Evolutionary conservation across 2,888 invertebrate genomes (phyloP).

Genomic region (Boloria selene): DNA sequence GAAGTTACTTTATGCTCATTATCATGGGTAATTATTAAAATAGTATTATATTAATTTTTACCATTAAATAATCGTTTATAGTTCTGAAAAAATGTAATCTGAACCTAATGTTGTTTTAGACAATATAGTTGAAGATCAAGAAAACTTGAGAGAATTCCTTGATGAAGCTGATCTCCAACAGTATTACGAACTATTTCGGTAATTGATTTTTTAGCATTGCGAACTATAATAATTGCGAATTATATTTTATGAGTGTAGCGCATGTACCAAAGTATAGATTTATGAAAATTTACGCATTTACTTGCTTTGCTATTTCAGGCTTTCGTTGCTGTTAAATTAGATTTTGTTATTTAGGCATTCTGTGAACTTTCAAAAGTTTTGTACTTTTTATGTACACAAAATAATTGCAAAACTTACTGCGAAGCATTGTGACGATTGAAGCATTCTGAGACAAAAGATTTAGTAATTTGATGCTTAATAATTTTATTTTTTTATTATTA

Average conservation of each 20-base stretch:
- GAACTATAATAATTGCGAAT: slow-evolving; percentile 21
- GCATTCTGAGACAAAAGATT: too few relatives aligned
- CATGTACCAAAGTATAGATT: slow-evolving; percentile 24
- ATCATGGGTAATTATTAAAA: too few relatives aligned
- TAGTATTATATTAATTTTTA: background rate
- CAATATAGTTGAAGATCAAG: slow-evolving; percentile 57
- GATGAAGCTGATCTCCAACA: slow-evolving; percentile 97
- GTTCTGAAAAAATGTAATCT: background rate
- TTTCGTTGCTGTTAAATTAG: too few relatives aligned
- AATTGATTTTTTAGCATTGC: slow-evolving; percentile 15
- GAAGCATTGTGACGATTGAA: too few relatives aligned
- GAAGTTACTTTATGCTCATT: too few relatives aligned
- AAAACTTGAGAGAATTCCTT: slow-evolving; percentile 88
- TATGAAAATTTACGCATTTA: background rate
- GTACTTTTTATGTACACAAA: background rate
- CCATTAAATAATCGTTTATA: background rate
- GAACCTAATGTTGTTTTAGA: slow-evolving; percentile 48
- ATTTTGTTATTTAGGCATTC: background rate
- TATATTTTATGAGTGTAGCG: slow-evolving; percentile 14
- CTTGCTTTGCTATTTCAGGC: background rate
- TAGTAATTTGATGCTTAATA: too few relatives aligned
- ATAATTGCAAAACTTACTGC: background rate
- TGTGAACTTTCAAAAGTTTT: background rate
- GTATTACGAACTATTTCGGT: slow-evolving; percentile 83
- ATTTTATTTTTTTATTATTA: too few relatives aligned